Evolutionary conservation across 2,113 vertebrate species (phyloP).

Genomic region (Sitta europaea): DNA sequence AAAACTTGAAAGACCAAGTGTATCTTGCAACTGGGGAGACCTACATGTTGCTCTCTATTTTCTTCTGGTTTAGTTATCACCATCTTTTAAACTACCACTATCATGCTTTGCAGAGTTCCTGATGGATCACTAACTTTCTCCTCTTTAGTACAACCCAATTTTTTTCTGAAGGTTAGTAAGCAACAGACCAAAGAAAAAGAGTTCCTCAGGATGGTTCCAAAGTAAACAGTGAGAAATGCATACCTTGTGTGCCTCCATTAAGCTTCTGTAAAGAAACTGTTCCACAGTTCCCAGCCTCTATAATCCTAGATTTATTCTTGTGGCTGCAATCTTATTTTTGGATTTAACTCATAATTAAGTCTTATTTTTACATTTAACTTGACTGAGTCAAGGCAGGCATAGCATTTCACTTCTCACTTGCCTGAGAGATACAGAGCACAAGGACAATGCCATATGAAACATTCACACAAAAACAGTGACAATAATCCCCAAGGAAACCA

Average conservation of each 20-base stretch:
- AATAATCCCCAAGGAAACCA: not conserved
- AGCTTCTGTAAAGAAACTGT: not conserved
- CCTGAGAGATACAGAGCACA: not conserved
- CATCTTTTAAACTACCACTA: not conserved
- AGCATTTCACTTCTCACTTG: not conserved
- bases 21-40: not conserved
- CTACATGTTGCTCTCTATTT: not conserved
- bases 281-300: not conserved
- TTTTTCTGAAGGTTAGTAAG: not conserved
- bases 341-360: constrained; percentile 39
- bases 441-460: not conserved
- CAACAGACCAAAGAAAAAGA: not conserved
- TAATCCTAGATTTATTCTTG: constrained; percentile 26
- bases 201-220: not conserved
- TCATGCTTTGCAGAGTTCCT: not conserved
- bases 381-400: not conserved
- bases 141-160: not conserved
- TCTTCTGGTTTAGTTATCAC: not conserved
- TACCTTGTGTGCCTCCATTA: not conserved
- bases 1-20: not conserved
- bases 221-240: not conserved
- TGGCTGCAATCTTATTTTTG: constrained; percentile 8
- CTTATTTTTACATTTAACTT: constrained; percentile 36
- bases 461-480: not conserved
- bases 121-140: not conserved